Percentiles rank a stretch among this genome's conserved stretches.
phyloP scores from a whole-genome alignment of 2,113 vertebrate species.

The Ammospiza nelsoni region DNA sequence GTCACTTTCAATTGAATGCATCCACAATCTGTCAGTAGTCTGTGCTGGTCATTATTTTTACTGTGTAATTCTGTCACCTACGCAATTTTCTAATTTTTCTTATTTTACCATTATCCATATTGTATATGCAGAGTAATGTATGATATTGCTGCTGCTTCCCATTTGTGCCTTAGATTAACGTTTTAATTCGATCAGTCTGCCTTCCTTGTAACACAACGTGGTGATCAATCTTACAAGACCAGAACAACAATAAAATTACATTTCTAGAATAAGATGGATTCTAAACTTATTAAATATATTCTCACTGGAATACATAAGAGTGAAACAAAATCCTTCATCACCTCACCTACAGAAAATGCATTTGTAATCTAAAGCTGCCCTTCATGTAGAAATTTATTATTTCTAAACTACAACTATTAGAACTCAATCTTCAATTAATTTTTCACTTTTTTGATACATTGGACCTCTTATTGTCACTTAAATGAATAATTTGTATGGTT shows the following conservation, averaged over 20 bases:
- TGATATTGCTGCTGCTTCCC: slow-evolving; percentile 31
- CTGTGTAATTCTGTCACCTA: slow-evolving; percentile 33
- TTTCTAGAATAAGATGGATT: slow-evolving; percentile 51
- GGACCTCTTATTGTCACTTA: background rate
- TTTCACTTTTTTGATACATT: background rate
- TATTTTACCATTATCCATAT: slow-evolving; percentile 25
- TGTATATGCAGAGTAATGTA: slow-evolving; percentile 22
- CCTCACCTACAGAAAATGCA: background rate
- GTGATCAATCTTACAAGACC: slow-evolving; percentile 48
- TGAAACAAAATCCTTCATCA: slow-evolving; percentile 11
- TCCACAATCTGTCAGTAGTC: slow-evolving; percentile 13
- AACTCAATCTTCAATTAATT: slow-evolving; percentile 1
- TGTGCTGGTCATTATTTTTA: slow-evolving; percentile 12
- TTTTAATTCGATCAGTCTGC: slow-evolving; percentile 57
- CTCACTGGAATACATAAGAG: background rate
- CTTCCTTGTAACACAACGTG: background rate
- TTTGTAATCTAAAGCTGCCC: background rate
- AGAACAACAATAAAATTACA: slow-evolving; percentile 50
- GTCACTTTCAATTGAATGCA: slow-evolving; percentile 26
- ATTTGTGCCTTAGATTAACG: slow-evolving; percentile 41
- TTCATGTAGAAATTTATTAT: background rate
- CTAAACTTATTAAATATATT: slow-evolving; percentile 8
- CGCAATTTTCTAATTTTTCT: slow-evolving; percentile 15
- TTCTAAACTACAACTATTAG: background rate
- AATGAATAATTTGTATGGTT: background rate